Conservation (phyloP, 2,888 invertebrate species). For the Chelonus formosanus region DNA sequence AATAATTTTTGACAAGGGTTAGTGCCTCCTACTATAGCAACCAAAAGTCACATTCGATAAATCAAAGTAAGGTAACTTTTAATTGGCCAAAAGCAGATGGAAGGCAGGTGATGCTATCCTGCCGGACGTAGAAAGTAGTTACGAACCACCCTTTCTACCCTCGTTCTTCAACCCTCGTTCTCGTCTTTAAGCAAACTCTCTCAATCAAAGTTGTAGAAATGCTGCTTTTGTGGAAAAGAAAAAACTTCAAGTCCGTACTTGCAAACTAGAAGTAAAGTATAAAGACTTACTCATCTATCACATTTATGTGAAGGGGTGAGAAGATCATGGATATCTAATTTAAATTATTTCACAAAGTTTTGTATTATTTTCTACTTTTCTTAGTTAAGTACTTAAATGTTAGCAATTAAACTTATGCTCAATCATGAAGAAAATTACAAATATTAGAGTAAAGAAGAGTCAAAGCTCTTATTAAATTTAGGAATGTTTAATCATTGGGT, state of each 20-base stretch:
- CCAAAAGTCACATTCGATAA: conserved; percentile 29
- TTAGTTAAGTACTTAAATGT: not conserved
- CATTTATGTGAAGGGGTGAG: no score
- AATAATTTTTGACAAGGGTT: no score
- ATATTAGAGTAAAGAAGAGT: no score
- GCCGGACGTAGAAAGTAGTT: conserved; percentile 14
- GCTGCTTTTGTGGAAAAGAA: conserved; percentile 9
- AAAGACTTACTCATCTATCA: no score
- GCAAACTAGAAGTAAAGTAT: not conserved
- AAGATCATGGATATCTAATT: not conserved
- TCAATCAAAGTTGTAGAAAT: conserved; percentile 39
- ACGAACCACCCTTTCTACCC: conserved; percentile 18
- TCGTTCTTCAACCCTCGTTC: conserved; percentile 6
- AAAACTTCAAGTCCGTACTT: conserved; percentile 1
- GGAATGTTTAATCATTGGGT: no score
- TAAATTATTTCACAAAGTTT: not conserved
- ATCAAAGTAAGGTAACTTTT: conserved; percentile 38
- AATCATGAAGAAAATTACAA: not conserved
- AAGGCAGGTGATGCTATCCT: conserved; percentile 32
- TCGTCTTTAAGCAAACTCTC: conserved; percentile 27
- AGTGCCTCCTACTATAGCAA: not conserved
- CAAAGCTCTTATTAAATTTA: no score
- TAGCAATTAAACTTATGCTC: conserved; percentile 5
- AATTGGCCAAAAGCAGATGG: conserved; percentile 38
- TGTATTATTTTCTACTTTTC: no score